Evolutionary conservation across 2,888 invertebrate species (phyloP), one percentile per base, ranked within the genome.

Genomic region (Tortricodes alternella): DNA sequence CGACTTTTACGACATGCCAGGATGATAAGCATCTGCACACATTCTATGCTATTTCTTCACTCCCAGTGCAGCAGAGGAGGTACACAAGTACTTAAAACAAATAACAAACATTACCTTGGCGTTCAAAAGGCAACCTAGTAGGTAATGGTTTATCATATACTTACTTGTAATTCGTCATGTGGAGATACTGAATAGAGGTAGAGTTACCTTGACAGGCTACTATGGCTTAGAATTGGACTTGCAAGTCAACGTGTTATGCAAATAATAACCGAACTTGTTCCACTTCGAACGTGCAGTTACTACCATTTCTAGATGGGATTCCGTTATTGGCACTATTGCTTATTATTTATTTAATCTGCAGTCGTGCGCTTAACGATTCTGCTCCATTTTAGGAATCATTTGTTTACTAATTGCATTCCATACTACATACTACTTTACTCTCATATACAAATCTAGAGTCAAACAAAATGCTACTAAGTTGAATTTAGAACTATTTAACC

Each of bases 211-310:
- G 39, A 11, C n/a, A 21, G 8, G 7, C 21, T 19, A 19, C 15
- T 37, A 7, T 9, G 41, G 23, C 39, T 8, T 23, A 23, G 9
- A 11, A 19, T 11, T 7, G 11, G 21, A 43, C 19, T 23, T 24
- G 24, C 43, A 43, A 43, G 43, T 46, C 43, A 49, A 56, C 56
- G 29, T 44, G 56, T 50, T 56, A 50, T 56, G 49, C 56, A 56
- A 56, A 50, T 56, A 53, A 48, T 53, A 48, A 38, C 50, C 49
- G 4, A 29, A 56, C 43, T 50, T 50, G 56, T 37, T 29, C 44
- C 56, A 32, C 23, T n/a, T 24, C 18, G 21, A 29, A 37, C 15
- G 43, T 49, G 48, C 55, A 41, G 48, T 48, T 48, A 55, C 38
- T 18, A 27, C 43, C 49, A 50, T 50, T 44, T 56, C 29, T 44